phyloP scores from a whole-genome alignment of 2,888 invertebrate species.

The Phanerotoma sp. region DNA sequence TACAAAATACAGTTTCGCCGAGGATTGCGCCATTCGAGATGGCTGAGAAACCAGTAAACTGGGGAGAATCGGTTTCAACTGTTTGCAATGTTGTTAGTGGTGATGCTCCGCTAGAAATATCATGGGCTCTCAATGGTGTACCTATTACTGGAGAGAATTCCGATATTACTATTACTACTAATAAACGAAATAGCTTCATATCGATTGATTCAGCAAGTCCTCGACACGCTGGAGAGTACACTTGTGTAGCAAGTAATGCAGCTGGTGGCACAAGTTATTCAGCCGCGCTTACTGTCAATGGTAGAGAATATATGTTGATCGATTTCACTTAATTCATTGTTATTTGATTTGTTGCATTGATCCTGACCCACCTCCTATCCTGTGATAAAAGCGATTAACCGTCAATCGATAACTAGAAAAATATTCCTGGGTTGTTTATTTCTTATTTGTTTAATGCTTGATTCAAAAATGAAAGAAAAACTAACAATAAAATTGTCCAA shows the following conservation, averaged over 20 bases:
- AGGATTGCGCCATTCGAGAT: conserved; percentile 55
- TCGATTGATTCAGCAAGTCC: conserved; percentile 66
- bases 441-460: too few relatives aligned
- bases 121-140: conserved; percentile 70
- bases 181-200: conserved; percentile 59
- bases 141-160: conserved; percentile 57
- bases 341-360: too few relatives aligned
- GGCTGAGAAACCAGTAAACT: conserved; percentile 64
- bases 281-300: conserved; percentile 60
- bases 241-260: conserved; percentile 66
- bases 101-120: conserved; percentile 73
- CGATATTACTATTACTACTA: conserved; percentile 53
- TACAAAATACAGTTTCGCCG: conserved; percentile 56
- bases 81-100: conserved; percentile 71
- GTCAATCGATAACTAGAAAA: too few relatives aligned
- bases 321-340: not conserved
- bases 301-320: conserved; percentile 57
- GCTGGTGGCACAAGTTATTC: conserved; percentile 61
- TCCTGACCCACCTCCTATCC: too few relatives aligned
- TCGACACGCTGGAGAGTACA: conserved; percentile 70
- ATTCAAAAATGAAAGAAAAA: too few relatives aligned
- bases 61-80: conserved; percentile 67
- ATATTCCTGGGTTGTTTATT: too few relatives aligned
- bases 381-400: too few relatives aligned
- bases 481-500: too few relatives aligned